Evolutionary conservation across 2,888 invertebrate species (phyloP), one percentile per base, ranked within the genome.

Genomic region (Mythimna pallens): DNA sequence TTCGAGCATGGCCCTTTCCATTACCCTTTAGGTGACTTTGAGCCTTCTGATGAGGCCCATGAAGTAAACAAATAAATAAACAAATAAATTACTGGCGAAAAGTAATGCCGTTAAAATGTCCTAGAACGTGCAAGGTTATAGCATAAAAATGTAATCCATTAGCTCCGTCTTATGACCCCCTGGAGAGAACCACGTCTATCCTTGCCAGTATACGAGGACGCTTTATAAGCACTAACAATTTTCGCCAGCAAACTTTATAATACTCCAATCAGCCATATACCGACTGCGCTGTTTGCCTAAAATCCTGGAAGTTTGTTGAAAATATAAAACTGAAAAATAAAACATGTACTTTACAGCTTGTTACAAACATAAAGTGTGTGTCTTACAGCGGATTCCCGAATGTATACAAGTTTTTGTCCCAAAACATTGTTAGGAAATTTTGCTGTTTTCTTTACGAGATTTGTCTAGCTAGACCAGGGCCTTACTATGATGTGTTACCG

Each of bases 141-240:
- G 8, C 40, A 78, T 67, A 78, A 78, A 78, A 78, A 67, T 78
- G 57, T 79, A 73, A 78, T 79, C 68, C 68, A 79, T 79, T 78
- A 78, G 79, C 57, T 63, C 1, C 54, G 36, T 69, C 54, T 79
- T 66, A 78, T 47, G 40, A 55, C 20, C 4, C 78, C 43, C 67
- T 22, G 0, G 80, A 58, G 70, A 25, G 40, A 7, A 3, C 25
- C 30, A 30, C 47, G 58, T 22, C 14, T 30, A 34, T 47, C 55
- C 64, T 50, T 61, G 65, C 54, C 54, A 47, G 40, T 43, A 65
- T 63, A 70, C 55, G 25, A 73, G 55, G 36, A 7, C 50, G 17
- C 10, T 68, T 66, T 69, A 76, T 47, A 76, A 69, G 66, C 76
- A 52, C 66, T 66, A 72, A 76, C 57, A 59, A 69, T 80, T 80